Base-by-base conservation (phyloP, 2,113 vertebrate species). In the Acanthisitta chloris region DNA sequence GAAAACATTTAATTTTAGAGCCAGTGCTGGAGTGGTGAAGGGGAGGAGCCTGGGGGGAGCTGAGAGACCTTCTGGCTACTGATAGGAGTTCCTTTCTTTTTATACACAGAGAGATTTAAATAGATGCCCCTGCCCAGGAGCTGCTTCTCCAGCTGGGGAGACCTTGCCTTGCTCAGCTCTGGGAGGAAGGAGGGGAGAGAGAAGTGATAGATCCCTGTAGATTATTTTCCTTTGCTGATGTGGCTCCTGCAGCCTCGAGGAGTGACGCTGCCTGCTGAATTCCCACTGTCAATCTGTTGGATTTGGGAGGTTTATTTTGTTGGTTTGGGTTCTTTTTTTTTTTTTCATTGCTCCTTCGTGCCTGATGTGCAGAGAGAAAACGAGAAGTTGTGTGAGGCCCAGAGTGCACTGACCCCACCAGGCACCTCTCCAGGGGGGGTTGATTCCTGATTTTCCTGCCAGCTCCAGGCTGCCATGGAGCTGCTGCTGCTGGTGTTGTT, bases 281-380 rank as follows among this genome's bases (percentile, higher is more conserved):
- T 93, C 80, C 55, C 66, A 74, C 58, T 80, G 65, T 62, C 80
- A 85, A 65, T 57, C 59, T 25, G 64, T 48, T 70, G 49, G 24
- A 24, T 20, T 67, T 67, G 42, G 20, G n/a, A 12, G 38, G 8
- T 13, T 12, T 42, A 16, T 4, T 1, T 25, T 12, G 20, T 34
- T 66, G 18, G 1, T 6, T 36, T 62, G 25, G 15, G 15, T n/a
- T 7, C 3, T 6, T 58, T 42, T 31, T 12, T 23, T 72, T 82
- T 81, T 96, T 91, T 85, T 4, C 84, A 84, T 88, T 92, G 59
- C 91, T 62, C 23, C 51, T 92, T 97, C 78, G 40, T 93, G 73
- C 49, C 94, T 96, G 89, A 94, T 88, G 87, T 86, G 91, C 95
- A 87, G 96, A 80, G 61, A 80, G n/a, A 72, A 34, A 28, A 36